These are phyloP conservation scores for Heliconius congener DNA, from an alignment of 1,140 invertebrate species.

Conservation along the genomic window DNA sequence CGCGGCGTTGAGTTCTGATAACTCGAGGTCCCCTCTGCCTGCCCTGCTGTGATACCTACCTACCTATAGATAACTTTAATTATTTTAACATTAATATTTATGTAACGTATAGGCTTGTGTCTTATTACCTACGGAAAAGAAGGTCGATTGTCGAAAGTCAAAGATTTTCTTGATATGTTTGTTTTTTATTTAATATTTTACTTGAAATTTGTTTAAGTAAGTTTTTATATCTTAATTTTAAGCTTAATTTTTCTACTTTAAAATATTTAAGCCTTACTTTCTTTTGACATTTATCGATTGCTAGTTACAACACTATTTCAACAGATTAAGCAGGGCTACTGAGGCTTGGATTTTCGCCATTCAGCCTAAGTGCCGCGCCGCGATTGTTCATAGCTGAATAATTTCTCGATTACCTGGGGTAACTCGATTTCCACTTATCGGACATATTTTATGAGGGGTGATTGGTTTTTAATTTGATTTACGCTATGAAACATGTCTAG, in stretches of 20 bases:
- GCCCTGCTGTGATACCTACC: too few relatives aligned
- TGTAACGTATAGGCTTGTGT: too few relatives aligned
- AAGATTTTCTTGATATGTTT: too few relatives aligned
- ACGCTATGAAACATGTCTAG: slow-evolving; percentile 28
- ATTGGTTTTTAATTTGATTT: slow-evolving; percentile 33
- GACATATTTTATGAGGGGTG: slow-evolving; percentile 38
- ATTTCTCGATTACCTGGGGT: slow-evolving; percentile 42
- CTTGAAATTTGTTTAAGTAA: too few relatives aligned
- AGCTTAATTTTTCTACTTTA: background rate
- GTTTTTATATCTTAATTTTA: background rate
- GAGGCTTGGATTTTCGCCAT: slow-evolving; percentile 40
- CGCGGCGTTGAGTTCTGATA: too few relatives aligned
- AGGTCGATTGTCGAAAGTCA: too few relatives aligned
- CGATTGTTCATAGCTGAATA: slow-evolving; percentile 39
- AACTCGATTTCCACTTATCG: slow-evolving; percentile 40
- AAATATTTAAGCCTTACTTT: slow-evolving; percentile 23
- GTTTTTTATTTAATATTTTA: too few relatives aligned
- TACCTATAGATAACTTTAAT: too few relatives aligned
- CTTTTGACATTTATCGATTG: slow-evolving; percentile 38
- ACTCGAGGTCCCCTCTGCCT: too few relatives aligned
- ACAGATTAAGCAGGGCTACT: slow-evolving; percentile 40
- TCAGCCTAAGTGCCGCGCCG: slow-evolving; percentile 34
- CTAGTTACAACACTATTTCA: slow-evolving; percentile 38
- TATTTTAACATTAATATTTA: too few relatives aligned
- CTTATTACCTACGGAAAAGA: too few relatives aligned